phyloP scores from a whole-genome alignment of 1,140 invertebrate genomes.

The Mylabris phalerata region DNA sequence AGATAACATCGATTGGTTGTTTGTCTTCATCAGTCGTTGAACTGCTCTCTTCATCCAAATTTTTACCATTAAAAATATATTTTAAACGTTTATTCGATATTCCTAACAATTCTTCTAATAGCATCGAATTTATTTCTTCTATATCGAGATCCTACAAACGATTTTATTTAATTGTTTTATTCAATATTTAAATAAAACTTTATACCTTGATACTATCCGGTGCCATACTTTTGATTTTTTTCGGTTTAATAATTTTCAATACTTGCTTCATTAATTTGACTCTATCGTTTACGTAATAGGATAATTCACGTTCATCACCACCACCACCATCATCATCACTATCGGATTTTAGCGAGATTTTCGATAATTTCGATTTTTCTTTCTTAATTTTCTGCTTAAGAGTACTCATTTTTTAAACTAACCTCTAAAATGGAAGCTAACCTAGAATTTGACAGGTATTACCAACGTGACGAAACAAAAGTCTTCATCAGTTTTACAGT shows the following conservation, averaged over 20 bases:
- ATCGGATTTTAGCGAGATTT: slow-evolving; percentile 26
- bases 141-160: slow-evolving; percentile 43
- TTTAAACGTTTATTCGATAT: slow-evolving; percentile 41
- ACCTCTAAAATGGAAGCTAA: no score
- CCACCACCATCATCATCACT: slow-evolving; percentile 29
- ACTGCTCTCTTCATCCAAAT: slow-evolving; percentile 35
- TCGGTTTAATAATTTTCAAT: slow-evolving; percentile 53
- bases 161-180: slow-evolving; percentile 3
- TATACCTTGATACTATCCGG: slow-evolving; percentile 50
- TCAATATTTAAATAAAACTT: neutral
- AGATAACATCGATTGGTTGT: slow-evolving; percentile 33
- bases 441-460: no score
- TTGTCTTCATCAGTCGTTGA: slow-evolving; percentile 32
- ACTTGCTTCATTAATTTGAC: slow-evolving; percentile 58
- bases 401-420: no score
- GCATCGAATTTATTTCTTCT: slow-evolving; percentile 55
- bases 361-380: slow-evolving; percentile 28
- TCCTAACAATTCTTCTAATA: slow-evolving; percentile 50
- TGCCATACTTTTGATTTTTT: slow-evolving; percentile 53
- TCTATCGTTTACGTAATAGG: slow-evolving; percentile 54
- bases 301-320: slow-evolving; percentile 42
- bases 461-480: no score
- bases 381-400: slow-evolving; percentile 2
- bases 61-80: slow-evolving; percentile 38
- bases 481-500: no score